These are phyloP conservation scores for Panagrolaimus sp. DNA, from an alignment of 1,140 invertebrate genomes.

Conservation along the genomic window DNA sequence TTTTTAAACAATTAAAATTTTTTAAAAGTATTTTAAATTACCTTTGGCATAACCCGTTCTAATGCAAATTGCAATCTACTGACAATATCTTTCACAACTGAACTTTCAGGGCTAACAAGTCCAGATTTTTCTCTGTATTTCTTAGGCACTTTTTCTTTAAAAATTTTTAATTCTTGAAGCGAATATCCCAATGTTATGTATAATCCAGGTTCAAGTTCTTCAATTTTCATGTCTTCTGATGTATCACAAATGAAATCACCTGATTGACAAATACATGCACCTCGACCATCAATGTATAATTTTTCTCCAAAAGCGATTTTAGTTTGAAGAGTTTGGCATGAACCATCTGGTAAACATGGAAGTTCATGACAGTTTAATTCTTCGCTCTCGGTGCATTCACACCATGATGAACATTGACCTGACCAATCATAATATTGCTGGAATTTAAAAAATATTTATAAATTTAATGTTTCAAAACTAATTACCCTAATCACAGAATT, in stretches of 20 bases:
- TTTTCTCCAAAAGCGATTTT: slow-evolving; percentile 54
- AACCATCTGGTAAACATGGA: slow-evolving; percentile 44
- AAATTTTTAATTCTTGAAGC: slow-evolving; percentile 38
- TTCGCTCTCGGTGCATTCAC: slow-evolving; percentile 47
- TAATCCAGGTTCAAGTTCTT: slow-evolving; percentile 44
- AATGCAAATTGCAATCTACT: slow-evolving; percentile 53
- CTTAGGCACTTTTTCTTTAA: slow-evolving; percentile 46
- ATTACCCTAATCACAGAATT: slow-evolving; percentile 45
- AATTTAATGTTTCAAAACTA: background rate
- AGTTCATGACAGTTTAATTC: slow-evolving; percentile 41
- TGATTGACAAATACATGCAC: slow-evolving; percentile 51
- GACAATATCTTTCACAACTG: slow-evolving; percentile 51
- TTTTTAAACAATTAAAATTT: slow-evolving; percentile 2
- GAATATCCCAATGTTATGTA: slow-evolving; percentile 48
- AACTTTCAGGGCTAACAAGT: slow-evolving; percentile 36
- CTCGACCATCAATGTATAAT: slow-evolving; percentile 51
- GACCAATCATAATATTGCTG: slow-evolving; percentile 53
- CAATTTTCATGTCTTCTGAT: slow-evolving; percentile 30
- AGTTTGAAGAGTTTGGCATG: slow-evolving; percentile 46
- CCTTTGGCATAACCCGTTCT: slow-evolving; percentile 51
- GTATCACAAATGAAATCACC: slow-evolving; percentile 56
- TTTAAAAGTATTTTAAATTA: slow-evolving; percentile 16
- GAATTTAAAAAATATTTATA: slow-evolving; percentile 15
- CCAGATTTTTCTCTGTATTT: slow-evolving; percentile 34
- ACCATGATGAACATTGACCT: slow-evolving; percentile 56